Percentiles rank a stretch among this genome's conserved stretches.
Evolutionary conservation across 2,888 invertebrate genomes (phyloP).

Genomic region (Magallana nippona): DNA sequence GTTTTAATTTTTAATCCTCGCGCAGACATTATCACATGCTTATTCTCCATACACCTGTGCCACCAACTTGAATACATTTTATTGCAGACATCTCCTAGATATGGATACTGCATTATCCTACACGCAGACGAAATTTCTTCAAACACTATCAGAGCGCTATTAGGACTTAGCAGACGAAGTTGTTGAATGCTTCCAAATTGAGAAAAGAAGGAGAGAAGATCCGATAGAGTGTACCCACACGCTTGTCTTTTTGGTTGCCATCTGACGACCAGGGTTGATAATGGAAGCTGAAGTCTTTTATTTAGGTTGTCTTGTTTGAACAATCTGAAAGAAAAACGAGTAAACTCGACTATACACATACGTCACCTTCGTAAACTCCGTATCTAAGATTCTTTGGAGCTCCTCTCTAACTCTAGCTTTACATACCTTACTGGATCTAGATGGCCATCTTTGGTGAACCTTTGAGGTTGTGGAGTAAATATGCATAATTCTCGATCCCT

Average conservation of each 20-base stretch:
- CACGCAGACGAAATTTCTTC: constrained; percentile 58
- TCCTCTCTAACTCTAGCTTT: background rate
- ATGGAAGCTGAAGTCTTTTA: constrained; percentile 56
- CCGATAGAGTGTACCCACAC: constrained; percentile 52
- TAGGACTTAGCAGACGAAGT: constrained; percentile 57
- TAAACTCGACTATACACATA: background rate
- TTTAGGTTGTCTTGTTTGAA: constrained; percentile 48
- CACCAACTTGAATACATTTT: constrained; percentile 62
- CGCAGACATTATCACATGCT: constrained; percentile 48
- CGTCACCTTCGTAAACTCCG: too few species aligned
- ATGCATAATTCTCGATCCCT: background rate
- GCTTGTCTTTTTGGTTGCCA: constrained; percentile 59
- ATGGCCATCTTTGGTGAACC: background rate
- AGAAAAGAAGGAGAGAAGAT: constrained; percentile 50
- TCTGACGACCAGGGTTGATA: constrained; percentile 59
- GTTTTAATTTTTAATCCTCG: constrained; percentile 53
- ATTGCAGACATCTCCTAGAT: constrained; percentile 56
- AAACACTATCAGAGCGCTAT: constrained; percentile 63
- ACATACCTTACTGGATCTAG: background rate
- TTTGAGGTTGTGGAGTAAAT: background rate
- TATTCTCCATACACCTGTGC: constrained; percentile 65
- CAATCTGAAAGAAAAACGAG: background rate
- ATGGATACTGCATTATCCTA: constrained; percentile 55
- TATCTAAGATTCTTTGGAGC: background rate
- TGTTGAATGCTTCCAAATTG: constrained; percentile 55